A percentile compares a stretch with the other conserved stretches of the same genome.
phyloP scores from a whole-genome alignment of 2,797 vertebrate genomes.

The Petrocephalus schoutedeni region DNA sequence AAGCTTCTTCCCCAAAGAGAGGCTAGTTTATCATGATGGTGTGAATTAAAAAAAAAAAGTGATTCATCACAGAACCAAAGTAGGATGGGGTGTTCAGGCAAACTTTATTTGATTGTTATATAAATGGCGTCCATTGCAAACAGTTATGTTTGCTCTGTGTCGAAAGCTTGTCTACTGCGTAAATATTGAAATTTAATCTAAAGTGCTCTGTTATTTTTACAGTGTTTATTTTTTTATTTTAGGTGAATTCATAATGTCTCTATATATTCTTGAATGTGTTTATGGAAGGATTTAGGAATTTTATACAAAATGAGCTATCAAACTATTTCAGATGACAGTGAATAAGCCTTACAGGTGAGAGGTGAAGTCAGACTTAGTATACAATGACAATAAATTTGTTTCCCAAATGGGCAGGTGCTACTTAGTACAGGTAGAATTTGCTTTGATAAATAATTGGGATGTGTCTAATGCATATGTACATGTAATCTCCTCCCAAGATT shows the following conservation, averaged over 20 bases:
- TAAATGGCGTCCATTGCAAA: not conserved
- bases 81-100: not conserved
- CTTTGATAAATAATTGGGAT: not conserved
- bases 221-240: too few species aligned
- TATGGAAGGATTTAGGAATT: not conserved
- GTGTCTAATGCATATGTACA: not conserved
- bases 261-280: too few species aligned
- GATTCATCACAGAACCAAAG: not conserved
- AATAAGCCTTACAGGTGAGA: not conserved
- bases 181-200: not conserved
- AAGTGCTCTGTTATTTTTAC: not conserved
- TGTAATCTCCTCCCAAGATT: not conserved
- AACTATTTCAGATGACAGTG: not conserved
- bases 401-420: not conserved
- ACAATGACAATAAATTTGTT: not conserved
- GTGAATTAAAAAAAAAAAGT: not conserved
- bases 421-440: slow-evolving; percentile 1
- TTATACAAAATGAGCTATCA: not conserved
- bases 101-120: not conserved
- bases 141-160: not conserved
- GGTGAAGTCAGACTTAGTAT: not conserved
- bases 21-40: not conserved
- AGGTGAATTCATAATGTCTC: too few species aligned
- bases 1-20: not conserved
- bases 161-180: not conserved